Evolutionary conservation across 2,113 vertebrate species (phyloP), one percentile per base, ranked within the genome.

Genomic region (Chaetorhynchus papuensis): DNA sequence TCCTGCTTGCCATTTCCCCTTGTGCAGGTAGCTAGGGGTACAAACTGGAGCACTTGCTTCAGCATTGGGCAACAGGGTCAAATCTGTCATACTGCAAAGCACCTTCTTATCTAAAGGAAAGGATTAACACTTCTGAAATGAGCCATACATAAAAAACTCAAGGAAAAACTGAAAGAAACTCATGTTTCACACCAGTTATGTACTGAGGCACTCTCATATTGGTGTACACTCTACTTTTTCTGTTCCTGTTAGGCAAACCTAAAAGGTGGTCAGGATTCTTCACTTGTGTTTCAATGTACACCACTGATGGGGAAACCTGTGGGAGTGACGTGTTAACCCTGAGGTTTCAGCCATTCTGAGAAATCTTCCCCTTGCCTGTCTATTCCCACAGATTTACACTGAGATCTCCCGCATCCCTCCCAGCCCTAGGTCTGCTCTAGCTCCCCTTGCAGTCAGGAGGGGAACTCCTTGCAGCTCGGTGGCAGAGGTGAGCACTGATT

Each of bases 81-180:
- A 50, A 60, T 30, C 47, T 77, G 47, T 72, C 71, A 74, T 52
- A 16, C 15, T 49, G 37, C 19, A 30, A 92, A 87, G 5, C 44
- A 28, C 8, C 71, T 56, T 52, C 74, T 91, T 92, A 78, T 65
- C 93, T 78, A 57, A 78, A 87, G 76, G 47, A 83, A 81, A 92
- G 44, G 77, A 84, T 92, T 94, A 94, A 22, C 22, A 49, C 61
- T 82, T 89, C 72, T 95, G 87, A 89, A 94, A 95, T 5, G 17
- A 83, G 6, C 37, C 53, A 79, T 23, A 12, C 31, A 81, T 15
- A 23, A 83, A 91, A 87, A 75, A 69, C 47, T 37, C 28, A 20
- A 11, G 23, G 10, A 13, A 90, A 91, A 91, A 5, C 42, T 33
- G 61, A 37, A 86, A 83, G 50, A 82, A 91, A 78, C n/a, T 79